These are phyloP conservation scores for Acipenser oxyrinchus DNA, from an alignment of 2,797 vertebrate species.

Conservation along the genomic window DNA sequence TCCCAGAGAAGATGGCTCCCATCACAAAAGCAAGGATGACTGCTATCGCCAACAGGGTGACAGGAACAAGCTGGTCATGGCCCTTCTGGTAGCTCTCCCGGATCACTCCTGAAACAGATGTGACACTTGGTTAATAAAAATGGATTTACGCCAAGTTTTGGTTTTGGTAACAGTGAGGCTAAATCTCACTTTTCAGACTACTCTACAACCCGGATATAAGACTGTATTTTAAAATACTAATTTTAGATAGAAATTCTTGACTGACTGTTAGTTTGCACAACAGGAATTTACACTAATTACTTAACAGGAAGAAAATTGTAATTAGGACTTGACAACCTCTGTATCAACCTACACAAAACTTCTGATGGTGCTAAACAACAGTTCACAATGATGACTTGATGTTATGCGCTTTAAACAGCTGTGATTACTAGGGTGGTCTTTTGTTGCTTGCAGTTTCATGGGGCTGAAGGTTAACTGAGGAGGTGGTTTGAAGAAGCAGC, in stretches of 20 bases:
- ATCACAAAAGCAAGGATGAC: slow-evolving; percentile 94
- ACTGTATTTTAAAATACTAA: not conserved
- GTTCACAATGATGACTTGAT: not conserved
- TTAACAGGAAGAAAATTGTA: not conserved
- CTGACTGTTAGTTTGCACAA: not conserved
- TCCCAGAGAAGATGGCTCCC: slow-evolving; percentile 93
- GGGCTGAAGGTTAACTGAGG: not conserved
- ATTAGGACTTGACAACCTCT: not conserved
- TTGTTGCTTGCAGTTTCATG: not conserved
- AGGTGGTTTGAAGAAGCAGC: not conserved
- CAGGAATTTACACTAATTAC: not conserved
- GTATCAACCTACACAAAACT: not conserved
- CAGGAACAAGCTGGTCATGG: slow-evolving; percentile 88
- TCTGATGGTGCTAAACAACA: not conserved
- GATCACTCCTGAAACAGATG: slow-evolving; percentile 81
- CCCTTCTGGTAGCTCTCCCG: slow-evolving; percentile 96
- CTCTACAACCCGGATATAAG: too few species aligned
- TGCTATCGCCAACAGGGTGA: slow-evolving; percentile 89
- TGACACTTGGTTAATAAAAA: too few species aligned
- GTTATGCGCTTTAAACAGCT: slow-evolving; percentile 3
- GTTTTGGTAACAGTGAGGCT: too few species aligned
- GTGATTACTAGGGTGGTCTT: not conserved
- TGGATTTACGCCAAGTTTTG: too few species aligned
- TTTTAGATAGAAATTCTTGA: not conserved
- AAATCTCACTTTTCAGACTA: too few species aligned